Conservation (phyloP, 2,113 vertebrate species). For the Scolopax mira region DNA sequence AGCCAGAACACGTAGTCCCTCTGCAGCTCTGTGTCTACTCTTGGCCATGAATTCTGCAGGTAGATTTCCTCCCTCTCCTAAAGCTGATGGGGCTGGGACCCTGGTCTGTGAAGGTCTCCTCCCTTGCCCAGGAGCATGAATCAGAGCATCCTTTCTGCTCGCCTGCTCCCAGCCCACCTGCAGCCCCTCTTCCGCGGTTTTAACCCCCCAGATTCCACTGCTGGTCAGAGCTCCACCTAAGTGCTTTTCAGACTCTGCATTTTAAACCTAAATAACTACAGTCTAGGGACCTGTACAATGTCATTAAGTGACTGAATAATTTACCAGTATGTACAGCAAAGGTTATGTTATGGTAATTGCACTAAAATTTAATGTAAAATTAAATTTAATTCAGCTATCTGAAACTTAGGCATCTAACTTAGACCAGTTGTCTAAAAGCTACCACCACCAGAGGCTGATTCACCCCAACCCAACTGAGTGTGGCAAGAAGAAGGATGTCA, state of each 20-base stretch:
- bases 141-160: background rate
- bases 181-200: background rate
- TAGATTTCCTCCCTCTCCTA: background rate
- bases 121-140: background rate
- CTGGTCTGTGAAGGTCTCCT: background rate
- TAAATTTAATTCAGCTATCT: background rate
- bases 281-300: background rate
- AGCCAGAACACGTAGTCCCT: background rate
- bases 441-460: background rate
- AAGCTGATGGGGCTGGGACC: background rate
- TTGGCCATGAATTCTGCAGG: background rate
- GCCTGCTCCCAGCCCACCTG: background rate
- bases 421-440: background rate
- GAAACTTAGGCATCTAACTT: background rate
- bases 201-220: background rate
- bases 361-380: background rate
- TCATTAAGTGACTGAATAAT: constrained; percentile 17
- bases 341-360: background rate
- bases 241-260: background rate
- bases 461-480: background rate
- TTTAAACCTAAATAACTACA: background rate
- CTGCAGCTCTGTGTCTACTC: background rate
- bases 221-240: background rate
- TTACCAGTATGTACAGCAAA: background rate
- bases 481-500: background rate